Evolutionary conservation across 2,113 vertebrate genomes (phyloP), one percentile per base, ranked within the genome.

Genomic region (Paradisaea rubra): DNA sequence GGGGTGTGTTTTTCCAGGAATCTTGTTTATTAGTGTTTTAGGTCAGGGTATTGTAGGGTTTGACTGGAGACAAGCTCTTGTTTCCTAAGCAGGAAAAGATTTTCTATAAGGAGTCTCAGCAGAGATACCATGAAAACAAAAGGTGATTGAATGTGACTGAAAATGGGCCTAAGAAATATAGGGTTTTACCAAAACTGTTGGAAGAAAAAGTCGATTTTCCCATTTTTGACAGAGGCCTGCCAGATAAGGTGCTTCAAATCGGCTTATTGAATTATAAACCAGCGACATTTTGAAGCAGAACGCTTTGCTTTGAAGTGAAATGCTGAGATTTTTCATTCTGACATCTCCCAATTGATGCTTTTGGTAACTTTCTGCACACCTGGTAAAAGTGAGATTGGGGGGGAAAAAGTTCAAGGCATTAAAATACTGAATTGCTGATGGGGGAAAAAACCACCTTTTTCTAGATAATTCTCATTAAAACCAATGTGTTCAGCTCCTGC

Each of bases 211-310:
- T 94, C 69, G 7, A 91, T 95, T 96, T 88, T 53, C 69, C 76
- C 65, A 15, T 74, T 94, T 95, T 91, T 93, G 93, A 94, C 88
- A 78, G 85, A 88, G 90, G 57, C 14, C 87, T 93, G 88, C 88
- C 90, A 93, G 95, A 95, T 95, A 95, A 95, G 93, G 41, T 88
- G 93, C 65, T 80, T 93, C 71, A 94, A 95, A 96, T 95, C 72
- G 28, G 91, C 89, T 95, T 95, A 95, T 88, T 95, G 93, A 94
- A 90, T 95, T 91, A 63, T 83, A 82, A 94, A 91, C 7, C 28
- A 21, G 19, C 39, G 28, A 78, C 89, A 83, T 95, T 91, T 86
- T 1, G 68, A 90, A 44, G 94, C 91, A 69, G 82, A 95, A 73
- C 5, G 1, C 64, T 94, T 41, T 33, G 85, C 94, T 96, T 96